phyloP scores from a whole-genome alignment of 2,888 invertebrate genomes.

The Cheilosia grossa region DNA sequence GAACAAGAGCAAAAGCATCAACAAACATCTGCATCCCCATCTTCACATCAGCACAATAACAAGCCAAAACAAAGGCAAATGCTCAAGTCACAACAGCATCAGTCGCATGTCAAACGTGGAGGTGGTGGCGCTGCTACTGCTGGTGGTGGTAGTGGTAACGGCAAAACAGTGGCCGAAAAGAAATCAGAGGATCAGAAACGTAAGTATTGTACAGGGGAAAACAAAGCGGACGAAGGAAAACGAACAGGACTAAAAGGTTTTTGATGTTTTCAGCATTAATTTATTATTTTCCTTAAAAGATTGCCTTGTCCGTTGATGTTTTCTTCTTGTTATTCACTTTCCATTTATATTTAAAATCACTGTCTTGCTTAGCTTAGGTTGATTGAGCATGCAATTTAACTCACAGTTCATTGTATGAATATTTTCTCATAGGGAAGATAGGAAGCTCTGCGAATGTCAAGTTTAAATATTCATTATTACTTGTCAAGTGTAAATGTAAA shows the following conservation, averaged over 20 bases:
- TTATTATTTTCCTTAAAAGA: constrained; percentile 19
- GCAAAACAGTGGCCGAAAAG: constrained; percentile 76
- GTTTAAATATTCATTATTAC: no score
- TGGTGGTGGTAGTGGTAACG: constrained; percentile 75
- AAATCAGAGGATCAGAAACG: constrained; percentile 69
- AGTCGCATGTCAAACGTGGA: constrained; percentile 79
- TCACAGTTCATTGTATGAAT: no score
- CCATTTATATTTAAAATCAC: background rate
- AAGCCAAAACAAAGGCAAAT: constrained; percentile 79
- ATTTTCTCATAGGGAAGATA: no score
- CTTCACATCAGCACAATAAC: constrained; percentile 70
- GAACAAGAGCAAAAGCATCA: constrained; percentile 54
- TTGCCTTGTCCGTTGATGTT: background rate
- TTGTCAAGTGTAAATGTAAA: no score
- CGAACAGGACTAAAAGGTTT: constrained; percentile 68
- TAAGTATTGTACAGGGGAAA: constrained; percentile 45
- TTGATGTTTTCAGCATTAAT: constrained; percentile 49
- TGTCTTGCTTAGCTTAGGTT: no score
- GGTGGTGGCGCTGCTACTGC: constrained; percentile 50
- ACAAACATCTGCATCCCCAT: constrained; percentile 45
- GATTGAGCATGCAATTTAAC: background rate
- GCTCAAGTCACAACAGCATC: constrained; percentile 79
- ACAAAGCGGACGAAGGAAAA: background rate
- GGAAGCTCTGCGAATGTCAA: no score
- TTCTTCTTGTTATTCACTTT: background rate